Conservation (phyloP, 2,888 invertebrate genomes). For the Molanna angustata region DNA sequence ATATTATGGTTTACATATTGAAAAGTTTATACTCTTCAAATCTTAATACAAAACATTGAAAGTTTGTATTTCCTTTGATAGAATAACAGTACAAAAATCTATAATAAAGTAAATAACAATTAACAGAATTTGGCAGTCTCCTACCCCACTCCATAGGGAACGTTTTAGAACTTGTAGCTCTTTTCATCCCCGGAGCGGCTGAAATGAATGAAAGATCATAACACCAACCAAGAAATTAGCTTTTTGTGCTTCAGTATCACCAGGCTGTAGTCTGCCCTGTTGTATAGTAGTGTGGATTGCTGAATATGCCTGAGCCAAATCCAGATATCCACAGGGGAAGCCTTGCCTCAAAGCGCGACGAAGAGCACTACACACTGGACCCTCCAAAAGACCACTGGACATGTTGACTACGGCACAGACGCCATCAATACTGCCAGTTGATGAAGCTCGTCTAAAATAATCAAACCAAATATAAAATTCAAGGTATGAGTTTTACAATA, state of each 20-base stretch:
- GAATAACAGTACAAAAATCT: too few relatives aligned
- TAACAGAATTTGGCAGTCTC: too few relatives aligned
- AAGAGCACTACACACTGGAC: slow-evolving; percentile 73
- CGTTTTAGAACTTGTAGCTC: too few relatives aligned
- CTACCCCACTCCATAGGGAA: too few relatives aligned
- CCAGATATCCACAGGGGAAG: slow-evolving; percentile 75
- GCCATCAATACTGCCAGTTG: slow-evolving; percentile 90
- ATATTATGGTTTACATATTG: too few relatives aligned
- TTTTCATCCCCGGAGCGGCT: too few relatives aligned
- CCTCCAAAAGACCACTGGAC: slow-evolving; percentile 82
- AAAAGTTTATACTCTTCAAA: too few relatives aligned
- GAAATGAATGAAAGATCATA: too few relatives aligned
- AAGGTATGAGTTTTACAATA: too few relatives aligned
- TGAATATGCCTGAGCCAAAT: slow-evolving; percentile 78
- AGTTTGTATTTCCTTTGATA: too few relatives aligned
- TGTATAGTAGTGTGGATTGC: slow-evolving; percentile 77
- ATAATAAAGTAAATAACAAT: too few relatives aligned
- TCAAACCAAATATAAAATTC: neutral
- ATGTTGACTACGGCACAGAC: slow-evolving; percentile 96
- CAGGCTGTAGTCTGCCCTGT: slow-evolving; percentile 74
- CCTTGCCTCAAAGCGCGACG: slow-evolving; percentile 72
- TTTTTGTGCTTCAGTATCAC: slow-evolving; percentile 75
- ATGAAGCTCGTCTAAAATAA: slow-evolving; percentile 72
- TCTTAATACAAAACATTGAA: too few relatives aligned
- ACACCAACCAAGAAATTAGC: slow-evolving; percentile 69